These are phyloP conservation scores for Actias luna DNA, from an alignment of 2,888 invertebrate species.

Conservation along the genomic window DNA sequence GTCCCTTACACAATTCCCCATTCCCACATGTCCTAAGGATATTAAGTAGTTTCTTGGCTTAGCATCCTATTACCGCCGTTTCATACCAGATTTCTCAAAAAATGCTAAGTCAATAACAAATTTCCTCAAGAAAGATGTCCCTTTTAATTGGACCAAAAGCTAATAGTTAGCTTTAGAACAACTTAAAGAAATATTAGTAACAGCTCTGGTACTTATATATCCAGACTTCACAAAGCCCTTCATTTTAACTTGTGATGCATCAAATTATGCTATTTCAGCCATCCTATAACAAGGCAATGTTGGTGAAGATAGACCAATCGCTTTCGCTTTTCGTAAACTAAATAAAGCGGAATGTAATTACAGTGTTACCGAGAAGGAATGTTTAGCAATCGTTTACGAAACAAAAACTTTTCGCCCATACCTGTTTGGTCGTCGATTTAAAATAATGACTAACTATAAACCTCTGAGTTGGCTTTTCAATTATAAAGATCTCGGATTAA, in stretches of 20 bases:
- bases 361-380: constrained; percentile 22
- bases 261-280: constrained; percentile 21
- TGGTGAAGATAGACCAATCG: constrained; percentile 22
- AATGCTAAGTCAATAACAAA: background rate
- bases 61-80: background rate
- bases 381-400: constrained; percentile 21
- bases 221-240: constrained; percentile 22
- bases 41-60: background rate
- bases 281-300: constrained; percentile 22
- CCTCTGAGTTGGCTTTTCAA: constrained; percentile 24
- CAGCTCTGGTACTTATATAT: constrained; percentile 10
- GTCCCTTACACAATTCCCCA: background rate
- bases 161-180: constrained; percentile 14
- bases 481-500: constrained; percentile 20
- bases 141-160: constrained; percentile 10
- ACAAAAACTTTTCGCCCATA: constrained; percentile 22
- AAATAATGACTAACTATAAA: constrained; percentile 20
- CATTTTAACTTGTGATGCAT: constrained; percentile 21
- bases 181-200: constrained; percentile 14
- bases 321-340: constrained; percentile 22
- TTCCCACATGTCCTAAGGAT: background rate
- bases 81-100: background rate
- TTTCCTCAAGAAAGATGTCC: constrained; percentile 16
- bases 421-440: too few species aligned
- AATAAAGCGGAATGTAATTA: constrained; percentile 23